These are phyloP conservation scores for Rhagologus leucostigma DNA, from an alignment of 2,113 vertebrate genomes.

Conservation along the genomic window DNA sequence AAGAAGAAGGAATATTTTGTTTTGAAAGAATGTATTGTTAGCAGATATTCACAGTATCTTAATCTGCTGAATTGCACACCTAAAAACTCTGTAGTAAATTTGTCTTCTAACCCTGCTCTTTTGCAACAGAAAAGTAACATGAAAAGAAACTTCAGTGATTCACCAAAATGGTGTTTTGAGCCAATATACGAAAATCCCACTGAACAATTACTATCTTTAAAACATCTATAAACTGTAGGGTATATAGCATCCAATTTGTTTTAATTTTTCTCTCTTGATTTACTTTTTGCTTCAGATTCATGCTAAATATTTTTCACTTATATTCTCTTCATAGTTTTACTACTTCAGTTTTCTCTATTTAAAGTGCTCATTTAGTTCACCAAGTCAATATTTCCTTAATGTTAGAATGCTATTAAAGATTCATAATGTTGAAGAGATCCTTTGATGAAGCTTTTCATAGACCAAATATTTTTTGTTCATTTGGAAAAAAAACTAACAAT, in stretches of 20 bases:
- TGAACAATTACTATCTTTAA: neutral
- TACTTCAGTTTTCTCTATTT: neutral
- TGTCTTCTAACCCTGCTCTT: neutral
- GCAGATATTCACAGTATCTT: neutral
- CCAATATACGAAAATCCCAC: neutral
- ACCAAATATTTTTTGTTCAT: neutral
- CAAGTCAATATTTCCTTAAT: neutral
- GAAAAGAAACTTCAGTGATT: neutral
- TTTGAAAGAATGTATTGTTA: neutral
- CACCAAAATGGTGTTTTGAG: neutral
- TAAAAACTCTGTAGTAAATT: neutral
- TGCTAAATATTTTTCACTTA: neutral
- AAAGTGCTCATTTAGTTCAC: neutral
- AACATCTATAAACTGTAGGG: neutral
- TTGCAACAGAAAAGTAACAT: neutral
- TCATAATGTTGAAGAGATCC: neutral
- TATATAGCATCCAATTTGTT: neutral
- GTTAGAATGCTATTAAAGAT: neutral
- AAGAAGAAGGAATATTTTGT: neutral
- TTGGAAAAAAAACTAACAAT: neutral
- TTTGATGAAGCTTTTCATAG: neutral
- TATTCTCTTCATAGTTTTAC: neutral
- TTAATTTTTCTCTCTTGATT: neutral
- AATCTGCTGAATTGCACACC: neutral
- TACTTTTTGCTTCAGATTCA: neutral